Conservation (phyloP, 2,113 vertebrate species). For the Podocnemis expansa region DNA sequence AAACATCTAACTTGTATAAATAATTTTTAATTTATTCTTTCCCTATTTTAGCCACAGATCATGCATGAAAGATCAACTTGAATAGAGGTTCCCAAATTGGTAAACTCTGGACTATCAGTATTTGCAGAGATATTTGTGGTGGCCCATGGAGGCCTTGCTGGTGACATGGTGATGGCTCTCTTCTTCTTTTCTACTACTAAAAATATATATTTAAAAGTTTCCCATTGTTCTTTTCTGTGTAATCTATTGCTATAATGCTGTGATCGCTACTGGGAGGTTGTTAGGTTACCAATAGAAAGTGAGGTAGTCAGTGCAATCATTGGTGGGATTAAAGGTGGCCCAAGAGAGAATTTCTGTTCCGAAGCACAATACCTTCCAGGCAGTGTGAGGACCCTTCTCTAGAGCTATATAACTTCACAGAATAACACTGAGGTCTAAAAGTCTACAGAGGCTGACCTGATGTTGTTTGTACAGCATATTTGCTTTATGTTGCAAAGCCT, state of each 20-base stretch:
- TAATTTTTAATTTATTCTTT: too few species aligned
- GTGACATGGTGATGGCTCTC: background rate
- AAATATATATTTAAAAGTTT: background rate
- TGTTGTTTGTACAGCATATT: background rate
- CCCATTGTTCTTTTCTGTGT: background rate
- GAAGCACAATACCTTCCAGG: background rate
- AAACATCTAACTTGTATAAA: too few species aligned
- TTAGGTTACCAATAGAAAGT: background rate
- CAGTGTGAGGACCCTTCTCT: slow-evolving; percentile 15
- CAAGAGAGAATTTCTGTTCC: background rate
- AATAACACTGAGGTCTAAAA: slow-evolving; percentile 3
- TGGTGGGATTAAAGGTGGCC: background rate
- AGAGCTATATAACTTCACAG: background rate
- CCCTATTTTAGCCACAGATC: too few species aligned
- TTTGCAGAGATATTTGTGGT: background rate
- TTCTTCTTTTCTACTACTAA: background rate
- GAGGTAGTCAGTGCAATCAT: background rate
- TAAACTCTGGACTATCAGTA: background rate
- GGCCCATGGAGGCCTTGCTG: background rate
- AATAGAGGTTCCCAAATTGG: background rate
- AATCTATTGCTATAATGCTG: background rate
- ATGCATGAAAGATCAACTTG: background rate
- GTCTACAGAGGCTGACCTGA: slow-evolving; percentile 23
- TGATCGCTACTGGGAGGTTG: background rate
- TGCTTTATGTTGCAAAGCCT: slow-evolving; percentile 31